A percentile compares a stretch with the other conserved stretches of the same genome.
Conservation (phyloP, 2,888 invertebrate species). For the Platycheirus albimanus region DNA sequence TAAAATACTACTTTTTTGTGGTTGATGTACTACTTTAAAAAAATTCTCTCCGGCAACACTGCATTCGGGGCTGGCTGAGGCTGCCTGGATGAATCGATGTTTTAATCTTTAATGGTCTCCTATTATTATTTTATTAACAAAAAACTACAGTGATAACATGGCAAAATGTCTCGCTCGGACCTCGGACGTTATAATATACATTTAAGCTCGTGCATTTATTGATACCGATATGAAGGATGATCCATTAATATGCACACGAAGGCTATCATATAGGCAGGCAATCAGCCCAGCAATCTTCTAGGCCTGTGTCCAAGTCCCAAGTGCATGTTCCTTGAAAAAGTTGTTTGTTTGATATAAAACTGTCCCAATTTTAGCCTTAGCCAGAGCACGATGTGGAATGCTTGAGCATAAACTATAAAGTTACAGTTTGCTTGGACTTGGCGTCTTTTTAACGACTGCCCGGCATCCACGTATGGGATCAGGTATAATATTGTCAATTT, state of each 20-base stretch:
- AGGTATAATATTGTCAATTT: no score
- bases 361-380: no score
- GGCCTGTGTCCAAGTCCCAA: conserved; percentile 39
- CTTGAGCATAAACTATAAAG: conserved; percentile 50
- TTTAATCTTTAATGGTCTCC: conserved; percentile 66
- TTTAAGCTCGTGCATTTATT: no score
- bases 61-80: no score
- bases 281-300: conserved; percentile 54
- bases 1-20: no score
- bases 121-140: conserved; percentile 73
- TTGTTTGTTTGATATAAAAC: conserved; percentile 73
- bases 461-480: no score
- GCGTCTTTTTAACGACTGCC: conserved; percentile 48
- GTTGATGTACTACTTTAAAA: no score
- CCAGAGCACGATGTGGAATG: conserved; percentile 56
- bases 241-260: conserved; percentile 40
- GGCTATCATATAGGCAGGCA: neutral
- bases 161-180: conserved; percentile 53
- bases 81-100: conserved; percentile 64
- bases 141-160: conserved; percentile 71
- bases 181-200: no score
- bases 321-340: conserved; percentile 59
- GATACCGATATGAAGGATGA: no score
- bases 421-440: conserved; percentile 62
- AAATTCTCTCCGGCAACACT: no score